Evolutionary conservation across 2,888 invertebrate genomes (phyloP).

Genomic region (Vannuccia rotundouncinata): DNA sequence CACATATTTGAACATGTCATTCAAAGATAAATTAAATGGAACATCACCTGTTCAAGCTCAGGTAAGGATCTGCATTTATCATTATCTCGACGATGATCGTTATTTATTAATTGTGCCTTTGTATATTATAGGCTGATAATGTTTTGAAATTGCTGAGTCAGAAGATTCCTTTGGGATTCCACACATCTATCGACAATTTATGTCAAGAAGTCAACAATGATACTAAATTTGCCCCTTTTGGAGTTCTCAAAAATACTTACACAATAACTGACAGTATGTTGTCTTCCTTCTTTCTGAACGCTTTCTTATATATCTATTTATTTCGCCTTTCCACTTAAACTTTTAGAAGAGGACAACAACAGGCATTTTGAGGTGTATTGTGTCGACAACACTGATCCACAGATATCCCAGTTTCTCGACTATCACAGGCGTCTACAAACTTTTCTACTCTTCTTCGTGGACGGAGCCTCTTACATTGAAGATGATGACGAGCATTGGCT

Average conservation of each 20-base stretch:
- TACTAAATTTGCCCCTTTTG: no score
- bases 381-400: slow-evolving; percentile 63
- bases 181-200: neutral
- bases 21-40: slow-evolving; percentile 63
- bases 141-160: neutral
- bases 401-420: slow-evolving; percentile 58
- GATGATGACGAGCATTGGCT: slow-evolving; percentile 80
- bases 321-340: neutral
- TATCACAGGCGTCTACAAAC: slow-evolving; percentile 81
- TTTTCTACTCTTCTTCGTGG: slow-evolving; percentile 87
- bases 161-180: neutral
- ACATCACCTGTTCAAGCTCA: neutral
- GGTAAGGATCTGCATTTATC: no score
- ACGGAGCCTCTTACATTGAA: slow-evolving; percentile 89
- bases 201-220: neutral
- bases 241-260: no score
- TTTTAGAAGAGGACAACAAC: slow-evolving; percentile 44
- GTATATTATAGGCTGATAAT: slow-evolving; percentile 8
- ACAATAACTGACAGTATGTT: no score
- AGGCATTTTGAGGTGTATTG: slow-evolving; percentile 74
- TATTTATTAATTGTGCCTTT: no score
- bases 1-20: slow-evolving; percentile 72
- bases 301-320: neutral
- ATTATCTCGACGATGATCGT: neutral
- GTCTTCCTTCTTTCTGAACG: no score